Conservation (phyloP, 2,797 vertebrate species). For the Sebastolobus altivelis region DNA sequence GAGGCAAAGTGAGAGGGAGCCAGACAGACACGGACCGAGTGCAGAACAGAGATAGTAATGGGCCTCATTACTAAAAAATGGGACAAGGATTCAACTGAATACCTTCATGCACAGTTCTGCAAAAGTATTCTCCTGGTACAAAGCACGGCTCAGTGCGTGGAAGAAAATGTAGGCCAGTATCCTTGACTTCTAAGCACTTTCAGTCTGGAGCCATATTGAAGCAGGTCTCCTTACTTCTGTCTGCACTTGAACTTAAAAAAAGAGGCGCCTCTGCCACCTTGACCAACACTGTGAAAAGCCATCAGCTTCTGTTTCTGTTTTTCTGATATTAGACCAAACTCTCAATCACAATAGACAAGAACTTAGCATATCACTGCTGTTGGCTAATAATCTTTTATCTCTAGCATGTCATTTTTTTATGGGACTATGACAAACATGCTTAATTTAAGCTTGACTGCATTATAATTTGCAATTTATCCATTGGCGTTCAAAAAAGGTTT, state of each 20-base stretch:
- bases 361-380: background rate
- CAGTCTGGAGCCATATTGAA: slow-evolving; percentile 14
- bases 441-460: slow-evolving; percentile 18
- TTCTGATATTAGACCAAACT: background rate
- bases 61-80: slow-evolving; percentile 68
- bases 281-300: background rate
- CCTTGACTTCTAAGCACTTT: slow-evolving; percentile 51
- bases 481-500: background rate
- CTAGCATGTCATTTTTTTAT: background rate
- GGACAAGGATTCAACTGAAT: slow-evolving; percentile 58
- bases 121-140: slow-evolving; percentile 63
- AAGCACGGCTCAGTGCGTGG: slow-evolving; percentile 42
- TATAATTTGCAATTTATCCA: background rate
- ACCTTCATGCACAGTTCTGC: slow-evolving; percentile 49
- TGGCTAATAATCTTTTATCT: background rate
- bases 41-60: slow-evolving; percentile 64
- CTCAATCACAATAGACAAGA: background rate
- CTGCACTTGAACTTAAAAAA: slow-evolving; percentile 3
- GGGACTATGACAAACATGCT: slow-evolving; percentile 1
- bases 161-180: slow-evolving; percentile 62
- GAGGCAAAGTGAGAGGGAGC: slow-evolving; percentile 25
- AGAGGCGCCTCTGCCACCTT: background rate
- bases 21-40: slow-evolving; percentile 41
- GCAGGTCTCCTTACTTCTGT: background rate
- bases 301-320: background rate